Percentiles rank a stretch among this genome's conserved stretches.
Conservation (phyloP, 2,797 vertebrate genomes). For the Aphelocoma californica region DNA sequence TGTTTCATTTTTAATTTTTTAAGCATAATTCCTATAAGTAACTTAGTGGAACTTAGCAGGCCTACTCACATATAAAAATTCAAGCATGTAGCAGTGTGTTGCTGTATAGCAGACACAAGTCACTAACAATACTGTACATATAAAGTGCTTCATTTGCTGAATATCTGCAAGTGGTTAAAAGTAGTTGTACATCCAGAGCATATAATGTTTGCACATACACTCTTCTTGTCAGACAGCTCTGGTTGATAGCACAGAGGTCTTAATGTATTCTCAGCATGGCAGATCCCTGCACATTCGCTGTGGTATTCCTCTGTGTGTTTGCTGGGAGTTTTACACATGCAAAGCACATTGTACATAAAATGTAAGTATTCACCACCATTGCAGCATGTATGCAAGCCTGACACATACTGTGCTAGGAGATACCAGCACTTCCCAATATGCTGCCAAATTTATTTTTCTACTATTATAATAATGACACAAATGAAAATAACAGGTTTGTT, state of each 20-base stretch:
- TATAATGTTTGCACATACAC: fast-evolving
- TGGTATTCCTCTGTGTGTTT: neutral
- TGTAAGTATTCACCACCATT: neutral
- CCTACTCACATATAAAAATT: neutral
- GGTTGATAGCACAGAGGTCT: neutral
- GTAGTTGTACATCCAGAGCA: neutral
- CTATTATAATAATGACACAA: neutral
- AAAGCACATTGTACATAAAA: neutral
- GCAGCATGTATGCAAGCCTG: neutral
- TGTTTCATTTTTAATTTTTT: neutral
- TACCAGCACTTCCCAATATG: neutral
- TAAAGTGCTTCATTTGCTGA: neutral
- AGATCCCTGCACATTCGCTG: neutral
- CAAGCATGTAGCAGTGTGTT: neutral
- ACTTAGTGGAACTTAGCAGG: neutral
- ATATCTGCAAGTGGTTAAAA: neutral
- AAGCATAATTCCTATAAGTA: neutral
- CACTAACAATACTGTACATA: neutral
- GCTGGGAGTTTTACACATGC: neutral
- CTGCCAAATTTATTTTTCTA: neutral
- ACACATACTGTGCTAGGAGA: neutral
- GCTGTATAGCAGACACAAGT: neutral
- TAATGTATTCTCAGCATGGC: neutral
- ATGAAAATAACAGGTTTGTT: neutral
- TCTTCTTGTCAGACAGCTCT: neutral